A percentile compares a stretch with the other conserved stretches of the same genome.
Conservation (phyloP, 2,113 vertebrate species). For the Asarcornis scutulata region DNA sequence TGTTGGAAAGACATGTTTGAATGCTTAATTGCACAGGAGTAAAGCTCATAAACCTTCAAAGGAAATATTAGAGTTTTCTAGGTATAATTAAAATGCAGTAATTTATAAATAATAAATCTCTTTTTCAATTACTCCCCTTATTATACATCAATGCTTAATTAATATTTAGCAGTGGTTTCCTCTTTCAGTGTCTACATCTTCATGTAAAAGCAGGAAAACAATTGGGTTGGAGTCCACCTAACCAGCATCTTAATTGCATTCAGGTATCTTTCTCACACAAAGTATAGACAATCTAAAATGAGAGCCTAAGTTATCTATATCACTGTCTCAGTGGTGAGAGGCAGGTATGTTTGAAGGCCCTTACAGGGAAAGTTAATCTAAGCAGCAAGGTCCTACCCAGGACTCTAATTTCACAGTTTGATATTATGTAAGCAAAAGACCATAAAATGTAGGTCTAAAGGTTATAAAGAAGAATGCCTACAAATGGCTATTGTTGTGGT, state of each 20-base stretch:
- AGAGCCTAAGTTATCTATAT: background rate
- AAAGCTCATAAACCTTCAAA: background rate
- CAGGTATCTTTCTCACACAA: background rate
- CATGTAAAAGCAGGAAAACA: constrained; percentile 6
- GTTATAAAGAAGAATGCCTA: background rate
- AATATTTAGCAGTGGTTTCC: background rate
- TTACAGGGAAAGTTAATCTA: background rate
- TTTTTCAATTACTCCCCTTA: constrained; percentile 22
- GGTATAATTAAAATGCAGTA: background rate
- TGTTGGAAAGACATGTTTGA: background rate
- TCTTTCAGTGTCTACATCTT: background rate
- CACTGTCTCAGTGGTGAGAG: background rate
- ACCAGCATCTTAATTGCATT: background rate
- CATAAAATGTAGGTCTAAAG: background rate
- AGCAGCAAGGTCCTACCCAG: background rate
- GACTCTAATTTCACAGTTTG: background rate
- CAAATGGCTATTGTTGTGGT: background rate
- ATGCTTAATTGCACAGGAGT: background rate
- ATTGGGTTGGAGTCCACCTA: background rate
- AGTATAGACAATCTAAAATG: background rate
- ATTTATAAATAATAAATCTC: constrained; percentile 33
- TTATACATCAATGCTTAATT: background rate
- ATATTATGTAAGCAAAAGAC: background rate
- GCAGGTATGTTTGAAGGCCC: background rate
- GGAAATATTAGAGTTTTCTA: background rate